Base-by-base conservation (phyloP, 2,888 invertebrate genomes). In the Philonicus albiceps region DNA sequence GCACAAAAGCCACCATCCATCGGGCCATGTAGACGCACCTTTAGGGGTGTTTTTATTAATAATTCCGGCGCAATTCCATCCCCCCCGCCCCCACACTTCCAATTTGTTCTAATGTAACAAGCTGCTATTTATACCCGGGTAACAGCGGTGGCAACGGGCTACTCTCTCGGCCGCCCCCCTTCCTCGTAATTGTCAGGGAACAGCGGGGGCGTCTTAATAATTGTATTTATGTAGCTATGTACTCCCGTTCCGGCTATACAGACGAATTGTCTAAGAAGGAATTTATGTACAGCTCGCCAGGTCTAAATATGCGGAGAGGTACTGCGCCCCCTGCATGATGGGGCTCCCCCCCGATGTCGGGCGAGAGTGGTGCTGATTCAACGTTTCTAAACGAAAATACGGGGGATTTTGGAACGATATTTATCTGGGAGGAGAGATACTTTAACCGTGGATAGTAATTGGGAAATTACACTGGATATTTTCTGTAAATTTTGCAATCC, bases 41-140 rank as follows among this genome's bases (percentile, higher is more conserved):
- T 83, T 83, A 83, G 83, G 78, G 83, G 83, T 83, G 83, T 83
- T 83, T 83, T 83, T 83, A 83, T 83, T 83, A 83, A 83, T 83
- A 83, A 83, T 64, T 83, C 83, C 34, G 83, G 34, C 83, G 83
- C 83, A 83, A 83, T 83, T 83, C 64, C 64, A 64, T 40, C 83
- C 64, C 83, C 83, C n/a, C n/a, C n/a, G n/a, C n/a, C n/a, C n/a
- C n/a, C n/a, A n/a, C n/a, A 83, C 83, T 72, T 83, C 34, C 83
- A 83, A 83, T 83, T 83, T 83, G 83, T 83, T 83, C 64, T 83
- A 83, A 83, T 83, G 83, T 83, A 83, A 83, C 83, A 83, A 83
- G 83, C 83, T 83, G 83, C 64, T 83, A 83, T 83, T 83, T 83
- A 83, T 83, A 72, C 34, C 64, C 83, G 31, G 37, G 30, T 22